Percentiles rank a stretch among this genome's conserved stretches.
phyloP scores from a whole-genome alignment of 2,113 vertebrate species.

The Oryctolagus cuniculus region DNA sequence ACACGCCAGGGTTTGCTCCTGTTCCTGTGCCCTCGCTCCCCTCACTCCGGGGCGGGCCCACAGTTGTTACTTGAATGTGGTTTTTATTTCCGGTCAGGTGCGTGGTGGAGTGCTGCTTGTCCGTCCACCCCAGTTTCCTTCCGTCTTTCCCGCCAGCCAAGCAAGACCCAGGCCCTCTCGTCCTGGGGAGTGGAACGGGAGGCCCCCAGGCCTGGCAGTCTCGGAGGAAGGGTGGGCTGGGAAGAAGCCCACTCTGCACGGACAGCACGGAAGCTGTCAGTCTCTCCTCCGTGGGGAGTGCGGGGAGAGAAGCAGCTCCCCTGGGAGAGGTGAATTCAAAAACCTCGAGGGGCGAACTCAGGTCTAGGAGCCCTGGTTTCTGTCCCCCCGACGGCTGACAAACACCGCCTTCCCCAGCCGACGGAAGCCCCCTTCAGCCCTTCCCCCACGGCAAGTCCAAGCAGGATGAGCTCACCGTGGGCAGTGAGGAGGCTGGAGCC shows the following conservation, averaged over 20 bases:
- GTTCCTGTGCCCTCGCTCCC: background rate
- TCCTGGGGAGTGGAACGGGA: background rate
- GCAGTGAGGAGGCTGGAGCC: too few relatives aligned
- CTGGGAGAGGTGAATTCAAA: conserved; percentile 47
- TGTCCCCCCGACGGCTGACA: background rate
- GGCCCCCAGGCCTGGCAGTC: background rate
- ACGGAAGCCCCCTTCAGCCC: conserved; percentile 28
- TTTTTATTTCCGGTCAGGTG: conserved; percentile 7
- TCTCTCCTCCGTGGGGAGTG: background rate
- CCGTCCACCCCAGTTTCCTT: background rate
- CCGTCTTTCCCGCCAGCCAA: background rate
- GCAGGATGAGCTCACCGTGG: background rate
- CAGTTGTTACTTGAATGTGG: background rate
- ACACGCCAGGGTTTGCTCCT: background rate
- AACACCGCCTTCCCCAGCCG: background rate
- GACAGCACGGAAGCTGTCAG: background rate
- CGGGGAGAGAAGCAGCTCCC: background rate
- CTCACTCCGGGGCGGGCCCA: background rate
- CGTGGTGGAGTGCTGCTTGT: background rate
- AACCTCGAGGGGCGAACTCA: conserved; percentile 21
- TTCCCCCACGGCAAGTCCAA: background rate
- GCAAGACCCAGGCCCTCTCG: background rate
- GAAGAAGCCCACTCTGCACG: background rate
- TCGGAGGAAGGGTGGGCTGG: background rate
- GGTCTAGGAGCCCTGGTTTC: conserved; percentile 1